Evolutionary conservation across 92 coral and sea anemone genomes (phyloP), one percentile per base, ranked within the genome.

Genomic region (Palythoa grandis): DNA sequence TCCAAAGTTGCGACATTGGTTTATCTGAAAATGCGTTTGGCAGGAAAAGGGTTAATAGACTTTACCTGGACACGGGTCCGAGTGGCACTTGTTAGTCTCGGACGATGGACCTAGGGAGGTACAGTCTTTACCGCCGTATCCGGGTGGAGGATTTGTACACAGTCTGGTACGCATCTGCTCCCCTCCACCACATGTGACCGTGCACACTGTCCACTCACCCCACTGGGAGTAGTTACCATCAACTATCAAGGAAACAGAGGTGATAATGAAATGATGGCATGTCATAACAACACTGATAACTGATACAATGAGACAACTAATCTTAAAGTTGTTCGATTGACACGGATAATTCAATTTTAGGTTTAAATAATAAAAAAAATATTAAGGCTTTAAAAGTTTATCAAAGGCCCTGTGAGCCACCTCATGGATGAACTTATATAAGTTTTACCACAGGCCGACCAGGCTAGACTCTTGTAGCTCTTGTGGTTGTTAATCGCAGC

Each of bases 161-260:
- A 89, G 84, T 19, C 98, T 91, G 2, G 93, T 77, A 63, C 98
- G 92, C 89, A 92, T 91, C 65, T 91, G 89, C 86, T 90, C 97
- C 17, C 98, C 98, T 43, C 98, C 98, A 0, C 98, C 98, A 87
- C 98, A 96, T 0, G 96, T 94, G 53, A 82, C 95, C 22, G 96
- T 92, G 57, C 98, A 96, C 25, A 22, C 85, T 25, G 95, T 92
- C 98, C 98, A 96, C 76, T 92, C 98, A 19, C 96, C 87, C 98
- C 98, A 96, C 12, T 88, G 88, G 4, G 98, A 92, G 86, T 92
- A 96, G 11, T 89, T 92, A 17, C 98, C 98, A 71, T 96, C 78
- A 39, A 96, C 98, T 96, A 73, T 20, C 73, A 61, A 72, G 60
- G 29, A 11, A 76, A 74, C 2, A 53, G 15, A 69, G 65, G 12